A percentile compares a stretch with the other conserved stretches of the same genome.
Conservation (phyloP, 2,113 vertebrate species). For the Sebastes schlegelii region DNA sequence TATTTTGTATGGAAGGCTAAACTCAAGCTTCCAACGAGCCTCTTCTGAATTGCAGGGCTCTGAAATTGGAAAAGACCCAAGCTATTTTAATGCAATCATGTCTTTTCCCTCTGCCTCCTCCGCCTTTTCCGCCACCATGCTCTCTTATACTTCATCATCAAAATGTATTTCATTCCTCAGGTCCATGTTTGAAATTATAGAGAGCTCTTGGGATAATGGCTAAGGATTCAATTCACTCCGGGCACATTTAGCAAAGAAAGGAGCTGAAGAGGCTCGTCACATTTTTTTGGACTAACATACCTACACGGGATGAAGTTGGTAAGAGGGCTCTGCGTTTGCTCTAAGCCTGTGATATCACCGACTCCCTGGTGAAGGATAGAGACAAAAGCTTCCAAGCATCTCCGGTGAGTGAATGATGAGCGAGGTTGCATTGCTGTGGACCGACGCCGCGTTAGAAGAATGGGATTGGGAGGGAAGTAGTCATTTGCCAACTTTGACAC, state of each 20-base stretch:
- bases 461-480: slow-evolving; percentile 56
- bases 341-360: slow-evolving; percentile 35
- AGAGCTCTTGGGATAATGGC: slow-evolving; percentile 26
- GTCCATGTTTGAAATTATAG: slow-evolving; percentile 53
- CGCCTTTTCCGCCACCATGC: slow-evolving; percentile 10
- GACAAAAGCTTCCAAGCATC: slow-evolving; percentile 66
- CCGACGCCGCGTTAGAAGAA: slow-evolving; percentile 62
- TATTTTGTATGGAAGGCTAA: slow-evolving; percentile 19
- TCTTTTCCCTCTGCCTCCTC: slow-evolving; percentile 3
- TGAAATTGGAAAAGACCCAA: slow-evolving; percentile 30
- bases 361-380: slow-evolving; percentile 54
- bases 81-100: slow-evolving; percentile 41
- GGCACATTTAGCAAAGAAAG: slow-evolving; percentile 37
- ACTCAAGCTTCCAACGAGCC: slow-evolving; percentile 1
- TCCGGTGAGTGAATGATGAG: slow-evolving; percentile 67
- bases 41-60: slow-evolving; percentile 1
- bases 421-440: slow-evolving; percentile 49
- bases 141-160: slow-evolving; percentile 38
- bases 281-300: slow-evolving; percentile 21
- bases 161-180: slow-evolving; percentile 31
- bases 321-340: slow-evolving; percentile 28
- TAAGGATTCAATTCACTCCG: slow-evolving; percentile 33
- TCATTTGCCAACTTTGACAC: slow-evolving; percentile 76
- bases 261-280: slow-evolving; percentile 28
- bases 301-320: slow-evolving; percentile 13